A percentile compares a stretch with the other conserved stretches of the same genome.
Evolutionary conservation across 64 coral and sea anemone genomes (phyloP).

Genomic region (Dendrophyllia cribrosa): DNA sequence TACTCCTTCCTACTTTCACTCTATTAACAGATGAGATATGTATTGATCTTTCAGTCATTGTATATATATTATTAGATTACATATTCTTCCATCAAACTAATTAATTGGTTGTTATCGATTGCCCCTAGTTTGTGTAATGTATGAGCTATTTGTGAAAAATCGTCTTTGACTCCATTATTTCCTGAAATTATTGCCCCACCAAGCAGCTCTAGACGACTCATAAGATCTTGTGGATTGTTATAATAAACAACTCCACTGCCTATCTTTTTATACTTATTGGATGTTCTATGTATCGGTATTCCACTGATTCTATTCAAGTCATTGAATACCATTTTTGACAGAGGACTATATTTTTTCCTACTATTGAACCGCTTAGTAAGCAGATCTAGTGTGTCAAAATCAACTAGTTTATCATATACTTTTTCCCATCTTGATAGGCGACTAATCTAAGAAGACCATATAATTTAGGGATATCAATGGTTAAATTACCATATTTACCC

Average conservation of each 20-base stretch:
- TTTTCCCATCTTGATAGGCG: not conserved
- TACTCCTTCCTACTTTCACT: too few relatives aligned
- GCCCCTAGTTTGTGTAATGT: not conserved
- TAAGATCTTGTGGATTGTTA: too few relatives aligned
- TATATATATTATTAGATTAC: too few relatives aligned
- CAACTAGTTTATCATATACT: not conserved
- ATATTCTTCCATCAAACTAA: not conserved
- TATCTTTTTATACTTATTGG: not conserved
- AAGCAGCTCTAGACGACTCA: not conserved
- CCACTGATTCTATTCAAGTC: too few relatives aligned
- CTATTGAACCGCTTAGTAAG: conserved; percentile 2
- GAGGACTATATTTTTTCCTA: too few relatives aligned
- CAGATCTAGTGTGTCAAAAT: conserved; percentile 9
- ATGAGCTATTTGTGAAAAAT: too few relatives aligned
- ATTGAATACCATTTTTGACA: too few relatives aligned
- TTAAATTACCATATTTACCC: too few relatives aligned
- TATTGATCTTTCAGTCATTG: conserved; percentile 8
- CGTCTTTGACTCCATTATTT: conserved; percentile 50
- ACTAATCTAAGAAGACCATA: not conserved
- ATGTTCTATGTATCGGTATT: too few relatives aligned
- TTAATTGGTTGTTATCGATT: not conserved
- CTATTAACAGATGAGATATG: too few relatives aligned
- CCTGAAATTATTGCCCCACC: conserved; percentile 31
- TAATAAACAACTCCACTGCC: too few relatives aligned
- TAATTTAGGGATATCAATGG: too few relatives aligned